Percentiles rank a stretch among this genome's conserved stretches.
These are phyloP conservation scores for Microhierax caerulescens DNA, from an alignment of 2,797 vertebrate genomes.

Conservation along the genomic window DNA sequence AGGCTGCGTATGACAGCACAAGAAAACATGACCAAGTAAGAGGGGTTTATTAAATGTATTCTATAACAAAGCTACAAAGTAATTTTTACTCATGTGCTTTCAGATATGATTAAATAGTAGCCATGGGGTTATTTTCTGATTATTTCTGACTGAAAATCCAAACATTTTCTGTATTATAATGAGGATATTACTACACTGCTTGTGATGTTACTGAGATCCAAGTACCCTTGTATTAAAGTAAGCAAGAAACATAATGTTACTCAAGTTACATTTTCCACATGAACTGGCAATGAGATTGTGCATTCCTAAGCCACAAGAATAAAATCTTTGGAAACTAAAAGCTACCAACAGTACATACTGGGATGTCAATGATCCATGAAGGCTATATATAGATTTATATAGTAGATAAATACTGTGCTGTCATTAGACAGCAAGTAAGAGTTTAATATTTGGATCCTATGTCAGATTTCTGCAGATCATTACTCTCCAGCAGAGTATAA, in stretches of 20 bases:
- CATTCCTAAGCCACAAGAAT: conserved; percentile 15
- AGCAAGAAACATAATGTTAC: conserved; percentile 11
- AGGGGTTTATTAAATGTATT: not conserved
- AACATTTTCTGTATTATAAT: not conserved
- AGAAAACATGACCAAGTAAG: not conserved
- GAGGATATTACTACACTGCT: not conserved
- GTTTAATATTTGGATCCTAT: conserved; percentile 17
- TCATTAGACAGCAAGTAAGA: not conserved
- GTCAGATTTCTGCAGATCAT: conserved; percentile 36
- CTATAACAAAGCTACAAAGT: not conserved
- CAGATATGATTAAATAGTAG: not conserved
- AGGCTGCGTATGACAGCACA: not conserved
- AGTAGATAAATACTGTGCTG: conserved; percentile 17
- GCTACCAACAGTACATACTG: not conserved
- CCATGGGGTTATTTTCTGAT: not conserved
- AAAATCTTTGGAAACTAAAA: conserved; percentile 41
- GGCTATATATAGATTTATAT: conserved; percentile 42
- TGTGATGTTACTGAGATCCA: not conserved
- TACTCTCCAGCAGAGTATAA: conserved; percentile 3
- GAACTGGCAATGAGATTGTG: conserved; percentile 10
- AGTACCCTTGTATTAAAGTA: not conserved
- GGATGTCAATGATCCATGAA: conserved; percentile 36
- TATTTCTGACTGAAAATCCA: not conserved
- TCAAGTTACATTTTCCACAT: conserved; percentile 50
- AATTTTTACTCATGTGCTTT: not conserved